Percentiles rank a stretch among this genome's conserved stretches.
These are phyloP conservation scores for Drosophila diplacantha DNA, from an alignment of 2,888 invertebrate species.

Conservation along the genomic window DNA sequence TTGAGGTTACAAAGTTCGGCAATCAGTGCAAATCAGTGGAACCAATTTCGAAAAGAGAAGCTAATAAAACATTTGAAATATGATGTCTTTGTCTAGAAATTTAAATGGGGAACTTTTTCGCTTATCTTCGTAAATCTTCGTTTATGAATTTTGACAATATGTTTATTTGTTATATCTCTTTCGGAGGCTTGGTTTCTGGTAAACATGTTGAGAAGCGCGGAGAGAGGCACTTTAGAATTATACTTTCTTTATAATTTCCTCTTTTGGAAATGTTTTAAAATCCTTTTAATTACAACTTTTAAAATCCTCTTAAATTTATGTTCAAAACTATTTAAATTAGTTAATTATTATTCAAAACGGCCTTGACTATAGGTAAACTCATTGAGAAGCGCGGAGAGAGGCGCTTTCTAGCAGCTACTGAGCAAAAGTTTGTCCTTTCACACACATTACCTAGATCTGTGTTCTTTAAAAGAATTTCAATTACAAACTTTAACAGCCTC, in stretches of 20 bases:
- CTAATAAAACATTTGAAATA: constrained; percentile 5
- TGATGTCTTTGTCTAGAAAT: neutral
- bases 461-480: constrained; percentile 2
- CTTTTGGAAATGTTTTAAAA: neutral
- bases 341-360: neutral
- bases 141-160: neutral
- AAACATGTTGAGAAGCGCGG: neutral
- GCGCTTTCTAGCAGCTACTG: neutral
- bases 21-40: constrained; percentile 22
- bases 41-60: neutral
- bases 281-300: no score
- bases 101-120: neutral
- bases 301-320: no score
- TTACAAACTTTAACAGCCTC: constrained; percentile 9
- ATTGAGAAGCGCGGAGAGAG: neutral
- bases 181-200: neutral
- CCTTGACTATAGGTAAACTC: neutral
- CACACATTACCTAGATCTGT: neutral
- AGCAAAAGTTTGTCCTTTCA: neutral
- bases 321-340: no score
- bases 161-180: neutral
- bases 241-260: no score
- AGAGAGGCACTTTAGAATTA: neutral
- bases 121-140: neutral
- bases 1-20: constrained; percentile 22